These are phyloP conservation scores for Cephus sareptanus DNA, from an alignment of 2,888 invertebrate genomes.

Conservation along the genomic window DNA sequence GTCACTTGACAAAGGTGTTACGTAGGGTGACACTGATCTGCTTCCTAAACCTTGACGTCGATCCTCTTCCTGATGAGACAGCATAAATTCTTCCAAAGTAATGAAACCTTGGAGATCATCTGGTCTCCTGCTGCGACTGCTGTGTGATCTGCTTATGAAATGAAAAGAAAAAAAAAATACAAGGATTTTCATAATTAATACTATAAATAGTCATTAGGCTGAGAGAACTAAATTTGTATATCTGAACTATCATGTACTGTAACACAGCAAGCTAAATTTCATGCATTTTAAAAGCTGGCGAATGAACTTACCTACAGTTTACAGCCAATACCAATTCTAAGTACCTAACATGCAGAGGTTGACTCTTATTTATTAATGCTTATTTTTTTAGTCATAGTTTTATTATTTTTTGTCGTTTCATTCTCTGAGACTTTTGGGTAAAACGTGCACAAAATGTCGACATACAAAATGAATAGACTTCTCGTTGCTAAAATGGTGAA, in stretches of 20 bases:
- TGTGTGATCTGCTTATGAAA: slow-evolving; percentile 38
- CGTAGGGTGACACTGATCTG: slow-evolving; percentile 37
- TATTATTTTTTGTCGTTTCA: neutral
- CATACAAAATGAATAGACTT: slow-evolving; percentile 39
- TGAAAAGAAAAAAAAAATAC: neutral
- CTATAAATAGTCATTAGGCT: neutral
- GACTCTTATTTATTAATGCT: slow-evolving; percentile 3
- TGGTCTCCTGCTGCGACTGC: slow-evolving; percentile 56
- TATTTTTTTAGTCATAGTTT: neutral
- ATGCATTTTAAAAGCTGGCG: slow-evolving; percentile 15
- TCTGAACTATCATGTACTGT: neutral
- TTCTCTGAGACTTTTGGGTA: slow-evolving; percentile 14
- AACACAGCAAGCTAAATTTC: neutral
- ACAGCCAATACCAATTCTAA: slow-evolving; percentile 2
- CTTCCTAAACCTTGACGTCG: slow-evolving; percentile 64
- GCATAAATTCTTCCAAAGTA: slow-evolving; percentile 84
- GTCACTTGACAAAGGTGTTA: slow-evolving; percentile 52
- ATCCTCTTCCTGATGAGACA: slow-evolving; percentile 80
- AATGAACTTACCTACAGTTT: slow-evolving; percentile 13
- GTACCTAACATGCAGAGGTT: slow-evolving; percentile 16
- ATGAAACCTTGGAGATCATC: slow-evolving; percentile 77
- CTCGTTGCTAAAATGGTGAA: slow-evolving; percentile 24
- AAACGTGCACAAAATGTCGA: slow-evolving; percentile 36
- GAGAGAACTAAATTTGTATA: neutral
- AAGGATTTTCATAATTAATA: neutral